Evolutionary conservation across 2,113 vertebrate genomes (phyloP), one percentile per base, ranked within the genome.

Genomic region (Pristiophorus japonicus): DNA sequence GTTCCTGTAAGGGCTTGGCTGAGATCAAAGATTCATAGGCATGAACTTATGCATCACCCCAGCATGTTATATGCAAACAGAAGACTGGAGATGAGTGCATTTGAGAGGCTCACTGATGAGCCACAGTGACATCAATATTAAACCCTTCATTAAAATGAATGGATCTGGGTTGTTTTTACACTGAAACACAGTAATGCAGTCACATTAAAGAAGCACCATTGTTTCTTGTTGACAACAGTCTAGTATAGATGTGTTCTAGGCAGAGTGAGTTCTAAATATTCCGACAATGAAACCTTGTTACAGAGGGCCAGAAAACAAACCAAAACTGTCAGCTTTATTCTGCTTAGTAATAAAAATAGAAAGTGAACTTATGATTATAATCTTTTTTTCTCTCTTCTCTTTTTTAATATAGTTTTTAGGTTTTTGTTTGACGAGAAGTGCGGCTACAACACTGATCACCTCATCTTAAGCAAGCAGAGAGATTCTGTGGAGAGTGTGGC

Each of bases 361-460:
- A 10, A 84, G 30, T 73, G 22, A 59, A 55, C 51, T 95, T 30
- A 73, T 94, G 65, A 16, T 51, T 2, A 51, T 51, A n/a, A n/a
- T n/a, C n/a, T 51, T 51, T 51, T 51, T 51, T 51, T 51, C 51
- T 51, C 62, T 84, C 30, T 0, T 95, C 11, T 93, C 18, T 73
- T 85, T 59, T 67, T 66, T 51, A 59, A 59, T 85, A 0, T 96
- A 99, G 99, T 98, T 96, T 98, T 99, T 95, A 97, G 97, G 94
- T 99, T 99, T 97, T 98, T 99, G 96, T 99, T 99, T 96, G 99
- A 98, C 95, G 99, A 99, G 94, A 99, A 99, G 95, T 99, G 99
- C 96, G 99, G 99, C 81, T 99, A 98, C 97, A 99, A 98, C 95
- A 97, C 96, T 0, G 99, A 99, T 92, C 98, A 97, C 6, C 98